Evolutionary conservation across 2,797 vertebrate genomes (phyloP).

Genomic region (Protosalanx chinensis): DNA sequence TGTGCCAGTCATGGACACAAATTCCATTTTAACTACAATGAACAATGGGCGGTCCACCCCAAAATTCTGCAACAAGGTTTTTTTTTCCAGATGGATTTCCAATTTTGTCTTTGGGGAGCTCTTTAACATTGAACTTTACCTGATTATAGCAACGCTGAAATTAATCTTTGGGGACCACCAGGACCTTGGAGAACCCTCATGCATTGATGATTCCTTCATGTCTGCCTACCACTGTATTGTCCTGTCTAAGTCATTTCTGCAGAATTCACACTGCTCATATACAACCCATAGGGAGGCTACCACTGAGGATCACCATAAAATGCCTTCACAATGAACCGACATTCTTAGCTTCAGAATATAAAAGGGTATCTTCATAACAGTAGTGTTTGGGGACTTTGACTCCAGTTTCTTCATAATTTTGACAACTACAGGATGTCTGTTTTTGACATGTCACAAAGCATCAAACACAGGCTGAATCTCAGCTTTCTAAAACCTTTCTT

Average conservation of each 20-base stretch:
- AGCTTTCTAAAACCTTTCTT: constrained; percentile 33
- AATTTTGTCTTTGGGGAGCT: constrained; percentile 61
- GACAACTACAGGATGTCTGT: neutral
- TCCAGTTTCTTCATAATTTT: constrained; percentile 1
- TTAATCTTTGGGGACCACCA: constrained; percentile 47
- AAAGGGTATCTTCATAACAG: constrained; percentile 52
- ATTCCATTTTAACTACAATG: constrained; percentile 67
- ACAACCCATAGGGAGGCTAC: constrained; percentile 25
- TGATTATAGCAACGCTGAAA: constrained; percentile 54
- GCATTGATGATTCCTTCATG: constrained; percentile 32
- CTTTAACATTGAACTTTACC: constrained; percentile 52
- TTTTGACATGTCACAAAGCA: constrained; percentile 7
- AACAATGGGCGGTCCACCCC: constrained; percentile 63
- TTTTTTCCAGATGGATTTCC: constrained; percentile 64
- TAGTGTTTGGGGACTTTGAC: constrained; percentile 48
- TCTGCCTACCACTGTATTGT: constrained; percentile 51
- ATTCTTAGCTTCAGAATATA: constrained; percentile 36
- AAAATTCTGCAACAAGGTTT: constrained; percentile 34
- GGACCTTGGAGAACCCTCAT: constrained; percentile 28
- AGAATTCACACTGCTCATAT: constrained; percentile 30
- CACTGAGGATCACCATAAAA: constrained; percentile 25
- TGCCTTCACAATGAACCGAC: too few relatives aligned
- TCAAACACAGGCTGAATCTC: neutral
- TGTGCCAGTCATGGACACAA: constrained; percentile 59
- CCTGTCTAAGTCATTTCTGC: constrained; percentile 24